Evolutionary conservation across 2,797 vertebrate genomes (phyloP).

Genomic region (Hapalemur alaotrensis): DNA sequence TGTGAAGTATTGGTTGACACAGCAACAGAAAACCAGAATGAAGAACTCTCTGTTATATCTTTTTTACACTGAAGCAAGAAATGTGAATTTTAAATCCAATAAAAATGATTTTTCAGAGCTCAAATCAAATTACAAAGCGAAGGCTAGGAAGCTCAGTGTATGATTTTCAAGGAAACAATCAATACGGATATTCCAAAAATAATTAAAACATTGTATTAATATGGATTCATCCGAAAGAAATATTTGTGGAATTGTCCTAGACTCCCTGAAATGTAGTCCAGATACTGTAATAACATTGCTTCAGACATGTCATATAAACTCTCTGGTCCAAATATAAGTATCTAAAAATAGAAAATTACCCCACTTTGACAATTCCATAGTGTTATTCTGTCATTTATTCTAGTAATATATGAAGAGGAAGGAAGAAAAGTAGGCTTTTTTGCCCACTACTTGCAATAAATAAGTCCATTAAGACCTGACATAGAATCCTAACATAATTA

Average conservation of each 20-base stretch:
- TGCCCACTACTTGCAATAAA: background rate
- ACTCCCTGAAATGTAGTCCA: background rate
- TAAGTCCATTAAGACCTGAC: background rate
- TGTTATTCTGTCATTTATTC: background rate
- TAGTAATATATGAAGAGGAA: background rate
- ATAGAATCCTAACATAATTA: background rate
- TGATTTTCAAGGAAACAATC: background rate
- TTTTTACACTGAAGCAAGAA: background rate
- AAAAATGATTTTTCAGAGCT: background rate
- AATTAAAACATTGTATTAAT: background rate
- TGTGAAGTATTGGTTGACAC: conserved; percentile 7
- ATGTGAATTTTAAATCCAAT: background rate
- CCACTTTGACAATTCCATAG: background rate
- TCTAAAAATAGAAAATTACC: background rate
- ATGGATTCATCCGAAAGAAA: background rate
- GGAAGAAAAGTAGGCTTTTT: background rate
- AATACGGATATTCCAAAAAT: background rate
- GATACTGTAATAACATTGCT: background rate
- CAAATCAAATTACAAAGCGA: background rate
- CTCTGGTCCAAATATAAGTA: background rate
- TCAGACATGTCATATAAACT: background rate
- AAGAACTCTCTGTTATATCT: background rate
- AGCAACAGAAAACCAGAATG: background rate
- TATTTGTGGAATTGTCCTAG: background rate
- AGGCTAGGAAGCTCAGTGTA: background rate